Conservation (phyloP, 1,140 invertebrate genomes). For the Pseudomyrmex pallidus region DNA sequence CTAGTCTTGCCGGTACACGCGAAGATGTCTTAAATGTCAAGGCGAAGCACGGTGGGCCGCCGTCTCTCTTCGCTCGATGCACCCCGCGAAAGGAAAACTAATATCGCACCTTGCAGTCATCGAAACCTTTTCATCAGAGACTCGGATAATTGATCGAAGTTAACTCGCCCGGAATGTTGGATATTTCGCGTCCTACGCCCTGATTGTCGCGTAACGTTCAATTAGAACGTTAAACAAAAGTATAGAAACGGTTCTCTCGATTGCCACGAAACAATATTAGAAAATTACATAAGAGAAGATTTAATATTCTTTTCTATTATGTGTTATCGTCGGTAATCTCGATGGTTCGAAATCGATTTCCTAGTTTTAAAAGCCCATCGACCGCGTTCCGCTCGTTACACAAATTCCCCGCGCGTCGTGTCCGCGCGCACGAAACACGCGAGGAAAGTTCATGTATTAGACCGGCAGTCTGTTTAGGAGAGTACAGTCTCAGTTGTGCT, state of each 20-base stretch:
- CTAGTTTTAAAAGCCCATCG: neutral
- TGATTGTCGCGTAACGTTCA: constrained; percentile 21
- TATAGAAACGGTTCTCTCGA: constrained; percentile 1
- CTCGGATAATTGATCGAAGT: constrained; percentile 12
- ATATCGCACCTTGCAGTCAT: constrained; percentile 2
- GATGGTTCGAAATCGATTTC: constrained; percentile 24
- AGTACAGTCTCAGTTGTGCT: constrained; percentile 5
- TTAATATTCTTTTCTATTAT: constrained; percentile 13
- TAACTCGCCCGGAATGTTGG: neutral
- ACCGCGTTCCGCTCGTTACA: constrained; percentile 9
- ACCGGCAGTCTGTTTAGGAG: neutral
- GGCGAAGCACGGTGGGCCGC: constrained; percentile 67
- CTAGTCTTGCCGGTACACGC: constrained; percentile 68
- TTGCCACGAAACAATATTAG: neutral
- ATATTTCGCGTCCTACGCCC: neutral
- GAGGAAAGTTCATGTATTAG: constrained; percentile 40
- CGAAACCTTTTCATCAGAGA: constrained; percentile 36
- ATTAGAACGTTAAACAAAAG: constrained; percentile 10
- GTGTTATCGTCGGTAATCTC: neutral
- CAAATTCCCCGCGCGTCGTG: neutral
- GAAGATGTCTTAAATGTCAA: constrained; percentile 79
- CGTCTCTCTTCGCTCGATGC: constrained; percentile 63
- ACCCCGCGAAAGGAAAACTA: constrained; percentile 58
- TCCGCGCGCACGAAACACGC: neutral
- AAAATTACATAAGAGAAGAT: constrained; percentile 5